Evolutionary conservation across 2,797 vertebrate species (phyloP).

Genomic region (Neosalanx taihuensis): DNA sequence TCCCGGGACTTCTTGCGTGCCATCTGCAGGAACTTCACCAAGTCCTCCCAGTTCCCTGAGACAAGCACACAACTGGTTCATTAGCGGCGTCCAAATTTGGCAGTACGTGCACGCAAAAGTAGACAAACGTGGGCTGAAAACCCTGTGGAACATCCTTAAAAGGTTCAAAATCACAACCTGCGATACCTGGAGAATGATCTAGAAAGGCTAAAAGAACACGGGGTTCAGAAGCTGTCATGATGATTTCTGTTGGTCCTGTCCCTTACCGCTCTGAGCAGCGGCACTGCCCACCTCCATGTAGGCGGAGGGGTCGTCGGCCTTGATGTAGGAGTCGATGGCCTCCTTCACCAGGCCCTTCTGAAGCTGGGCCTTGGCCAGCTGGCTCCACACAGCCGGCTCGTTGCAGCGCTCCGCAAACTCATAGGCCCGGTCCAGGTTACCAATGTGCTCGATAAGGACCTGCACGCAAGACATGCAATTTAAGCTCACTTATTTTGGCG

Average conservation of each 20-base stretch:
- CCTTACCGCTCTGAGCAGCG: constrained; percentile 91
- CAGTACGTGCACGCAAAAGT: not conserved
- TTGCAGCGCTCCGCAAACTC: constrained; percentile 99
- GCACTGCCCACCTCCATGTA: constrained; percentile 99
- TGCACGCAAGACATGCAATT: constrained; percentile 44
- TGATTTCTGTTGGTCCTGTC: not conserved
- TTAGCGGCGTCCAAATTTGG: not conserved
- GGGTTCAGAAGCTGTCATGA: not conserved
- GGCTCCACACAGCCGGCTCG: constrained; percentile 98
- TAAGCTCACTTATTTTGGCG: not conserved
- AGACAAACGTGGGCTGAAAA: not conserved
- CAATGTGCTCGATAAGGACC: constrained; percentile 98
- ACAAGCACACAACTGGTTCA: constrained; percentile 15
- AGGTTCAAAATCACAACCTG: not conserved
- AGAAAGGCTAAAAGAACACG: not conserved
- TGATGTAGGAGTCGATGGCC: constrained; percentile 98
- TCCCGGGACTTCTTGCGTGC: constrained; percentile 90
- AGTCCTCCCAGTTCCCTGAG: constrained; percentile 90
- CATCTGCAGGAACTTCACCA: constrained; percentile 95
- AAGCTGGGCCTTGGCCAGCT: constrained; percentile 95
- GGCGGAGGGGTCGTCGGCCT: constrained; percentile 96
- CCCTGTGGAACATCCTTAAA: constrained; percentile 12
- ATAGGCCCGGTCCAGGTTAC: constrained; percentile 95
- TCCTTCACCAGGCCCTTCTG: constrained; percentile 98
- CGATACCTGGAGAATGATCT: not conserved